phyloP scores from a whole-genome alignment of 2,888 invertebrate genomes.

The Ephialtes manifestator region DNA sequence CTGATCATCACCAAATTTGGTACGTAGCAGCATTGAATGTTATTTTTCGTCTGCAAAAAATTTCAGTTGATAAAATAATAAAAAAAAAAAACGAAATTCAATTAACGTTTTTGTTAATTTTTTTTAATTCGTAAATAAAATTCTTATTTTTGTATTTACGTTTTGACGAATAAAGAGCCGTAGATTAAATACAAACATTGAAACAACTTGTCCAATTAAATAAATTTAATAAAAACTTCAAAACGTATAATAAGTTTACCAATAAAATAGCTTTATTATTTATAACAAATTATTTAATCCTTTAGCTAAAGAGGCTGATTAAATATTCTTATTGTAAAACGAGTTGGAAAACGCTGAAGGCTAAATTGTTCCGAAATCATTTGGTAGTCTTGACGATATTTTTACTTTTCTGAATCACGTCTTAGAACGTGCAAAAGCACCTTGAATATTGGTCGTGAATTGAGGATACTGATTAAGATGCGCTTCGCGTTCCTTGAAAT shows the following conservation, averaged over 20 bases:
- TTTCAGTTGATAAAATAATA: no score
- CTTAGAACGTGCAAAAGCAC: constrained; percentile 58
- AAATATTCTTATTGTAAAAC: background rate
- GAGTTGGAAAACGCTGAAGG: background rate
- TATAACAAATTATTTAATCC: background rate
- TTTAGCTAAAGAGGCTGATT: no score
- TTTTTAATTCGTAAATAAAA: background rate
- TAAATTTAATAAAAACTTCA: background rate
- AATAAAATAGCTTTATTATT: no score
- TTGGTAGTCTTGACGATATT: background rate
- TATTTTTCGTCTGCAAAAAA: no score
- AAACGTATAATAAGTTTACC: background rate
- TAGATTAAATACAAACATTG: background rate
- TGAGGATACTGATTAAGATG: constrained; percentile 87
- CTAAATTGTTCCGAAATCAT: background rate
- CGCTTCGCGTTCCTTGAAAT: constrained; percentile 87
- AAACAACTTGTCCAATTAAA: background rate
- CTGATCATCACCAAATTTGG: no score
- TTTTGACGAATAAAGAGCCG: background rate
- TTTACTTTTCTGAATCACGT: background rate
- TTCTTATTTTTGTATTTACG: background rate
- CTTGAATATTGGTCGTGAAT: constrained; percentile 80
- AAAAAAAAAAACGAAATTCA: no score
- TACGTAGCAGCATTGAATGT: no score
- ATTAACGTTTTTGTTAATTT: no score